A percentile compares a stretch with the other conserved stretches of the same genome.
Conservation (phyloP, 2,113 vertebrate genomes). For the Ctenomys sociabilis region DNA sequence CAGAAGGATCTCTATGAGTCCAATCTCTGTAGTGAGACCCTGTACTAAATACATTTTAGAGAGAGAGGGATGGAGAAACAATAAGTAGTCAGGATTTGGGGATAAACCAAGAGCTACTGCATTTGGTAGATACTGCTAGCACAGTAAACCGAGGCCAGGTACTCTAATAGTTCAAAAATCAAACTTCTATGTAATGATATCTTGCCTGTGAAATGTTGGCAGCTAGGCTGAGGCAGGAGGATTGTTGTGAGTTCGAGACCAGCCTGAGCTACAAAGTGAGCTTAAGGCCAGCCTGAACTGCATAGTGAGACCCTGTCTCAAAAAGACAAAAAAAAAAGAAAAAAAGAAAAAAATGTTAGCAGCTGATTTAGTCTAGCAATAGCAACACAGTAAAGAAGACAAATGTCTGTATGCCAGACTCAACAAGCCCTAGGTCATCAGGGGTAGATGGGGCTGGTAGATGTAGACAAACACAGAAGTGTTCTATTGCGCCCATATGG, state of each 20-base stretch:
- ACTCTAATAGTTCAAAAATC: neutral
- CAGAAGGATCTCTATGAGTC: no score
- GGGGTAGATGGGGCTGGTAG: neutral
- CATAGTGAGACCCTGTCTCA: no score
- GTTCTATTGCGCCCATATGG: rapidly evolving
- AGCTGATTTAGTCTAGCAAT: neutral
- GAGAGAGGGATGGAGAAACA: no score
- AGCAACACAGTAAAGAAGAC: neutral
- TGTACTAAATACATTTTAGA: no score
- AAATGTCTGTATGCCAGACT: neutral
- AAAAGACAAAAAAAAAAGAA: no score
- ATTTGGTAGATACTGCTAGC: neutral
- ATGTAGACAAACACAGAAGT: neutral
- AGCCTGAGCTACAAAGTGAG: no score
- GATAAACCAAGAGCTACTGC: neutral
- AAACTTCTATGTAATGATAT: neutral
- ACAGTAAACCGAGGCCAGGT: neutral
- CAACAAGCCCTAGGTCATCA: neutral
- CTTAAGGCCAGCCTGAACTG: no score
- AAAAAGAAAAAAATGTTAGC: neutral
- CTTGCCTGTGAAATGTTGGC: neutral
- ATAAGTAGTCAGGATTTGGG: neutral
- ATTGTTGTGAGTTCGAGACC: no score
- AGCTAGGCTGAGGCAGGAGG: no score
- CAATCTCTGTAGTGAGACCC: no score